These are phyloP conservation scores for Anolis sagrei DNA, from an alignment of 2,113 vertebrate species.

Conservation along the genomic window DNA sequence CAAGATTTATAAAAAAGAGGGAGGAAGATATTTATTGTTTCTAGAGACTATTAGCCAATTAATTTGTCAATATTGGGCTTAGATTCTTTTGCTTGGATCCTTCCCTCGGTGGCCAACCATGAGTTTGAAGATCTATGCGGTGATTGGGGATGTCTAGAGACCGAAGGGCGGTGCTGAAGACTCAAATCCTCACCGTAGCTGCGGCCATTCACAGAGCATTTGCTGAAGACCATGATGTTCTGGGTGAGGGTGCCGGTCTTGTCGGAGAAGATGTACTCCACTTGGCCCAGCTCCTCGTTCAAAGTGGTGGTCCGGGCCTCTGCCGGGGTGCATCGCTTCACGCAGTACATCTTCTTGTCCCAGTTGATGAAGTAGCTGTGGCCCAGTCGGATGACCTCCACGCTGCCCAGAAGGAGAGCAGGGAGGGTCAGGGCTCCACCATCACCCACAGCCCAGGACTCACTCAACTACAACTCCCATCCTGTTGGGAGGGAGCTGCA, in stretches of 20 bases:
- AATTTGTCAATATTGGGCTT: too few species aligned
- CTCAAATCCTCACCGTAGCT: conserved; percentile 80
- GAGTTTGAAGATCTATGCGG: too few species aligned
- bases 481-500: too few species aligned
- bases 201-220: conserved; percentile 88
- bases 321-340: conserved; percentile 80
- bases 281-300: conserved; percentile 93
- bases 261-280: conserved; percentile 91
- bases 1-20: too few species aligned
- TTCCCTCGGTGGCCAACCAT: too few species aligned
- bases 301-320: conserved; percentile 93
- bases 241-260: conserved; percentile 83
- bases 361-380: conserved; percentile 98
- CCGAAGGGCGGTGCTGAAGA: too few species aligned
- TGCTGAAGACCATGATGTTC: conserved; percentile 96
- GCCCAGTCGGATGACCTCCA: conserved; percentile 93
- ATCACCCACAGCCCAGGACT: too few species aligned
- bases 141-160: too few species aligned
- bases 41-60: too few species aligned
- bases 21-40: too few species aligned
- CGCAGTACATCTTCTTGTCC: conserved; percentile 94
- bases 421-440: neutral
- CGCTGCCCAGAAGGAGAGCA: conserved; percentile 69
- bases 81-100: too few species aligned
- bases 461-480: too few species aligned